phyloP scores from a whole-genome alignment of 2,113 vertebrate species.

The Scomber colias region DNA sequence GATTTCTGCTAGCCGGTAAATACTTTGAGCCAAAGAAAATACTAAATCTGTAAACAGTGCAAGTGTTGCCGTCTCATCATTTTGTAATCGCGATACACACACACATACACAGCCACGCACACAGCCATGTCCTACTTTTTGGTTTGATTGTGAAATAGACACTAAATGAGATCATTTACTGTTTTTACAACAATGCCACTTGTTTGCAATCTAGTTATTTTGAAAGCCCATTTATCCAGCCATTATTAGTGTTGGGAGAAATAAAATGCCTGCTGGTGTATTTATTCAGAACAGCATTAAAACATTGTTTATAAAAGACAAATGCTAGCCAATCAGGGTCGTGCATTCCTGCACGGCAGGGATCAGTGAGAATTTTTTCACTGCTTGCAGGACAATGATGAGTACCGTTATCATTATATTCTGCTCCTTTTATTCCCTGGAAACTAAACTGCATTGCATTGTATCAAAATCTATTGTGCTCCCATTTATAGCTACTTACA shows the following conservation, averaged over 20 bases:
- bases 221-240: constrained; percentile 38
- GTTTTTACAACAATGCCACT: constrained; percentile 43
- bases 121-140: background rate
- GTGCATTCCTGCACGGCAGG: constrained; percentile 26
- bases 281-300: constrained; percentile 51
- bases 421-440: constrained; percentile 2
- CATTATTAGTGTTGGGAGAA: constrained; percentile 35
- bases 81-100: background rate
- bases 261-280: constrained; percentile 43
- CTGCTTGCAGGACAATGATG: constrained; percentile 47
- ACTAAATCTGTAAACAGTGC: background rate
- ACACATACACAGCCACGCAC: background rate
- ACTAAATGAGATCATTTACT: constrained; percentile 37
- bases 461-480: constrained; percentile 12
- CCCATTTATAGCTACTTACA: constrained; percentile 82
- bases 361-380: constrained; percentile 25
- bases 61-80: background rate
- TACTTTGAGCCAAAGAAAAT: background rate
- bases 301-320: constrained; percentile 29
- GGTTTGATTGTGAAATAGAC: constrained; percentile 31
- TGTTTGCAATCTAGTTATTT: constrained; percentile 36
- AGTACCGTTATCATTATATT: constrained; percentile 32
- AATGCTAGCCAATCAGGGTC: constrained; percentile 24
- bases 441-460: constrained; percentile 42
- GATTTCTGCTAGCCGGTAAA: background rate